Conservation (phyloP, 2,888 invertebrate species). For the Orgyia antiqua region DNA sequence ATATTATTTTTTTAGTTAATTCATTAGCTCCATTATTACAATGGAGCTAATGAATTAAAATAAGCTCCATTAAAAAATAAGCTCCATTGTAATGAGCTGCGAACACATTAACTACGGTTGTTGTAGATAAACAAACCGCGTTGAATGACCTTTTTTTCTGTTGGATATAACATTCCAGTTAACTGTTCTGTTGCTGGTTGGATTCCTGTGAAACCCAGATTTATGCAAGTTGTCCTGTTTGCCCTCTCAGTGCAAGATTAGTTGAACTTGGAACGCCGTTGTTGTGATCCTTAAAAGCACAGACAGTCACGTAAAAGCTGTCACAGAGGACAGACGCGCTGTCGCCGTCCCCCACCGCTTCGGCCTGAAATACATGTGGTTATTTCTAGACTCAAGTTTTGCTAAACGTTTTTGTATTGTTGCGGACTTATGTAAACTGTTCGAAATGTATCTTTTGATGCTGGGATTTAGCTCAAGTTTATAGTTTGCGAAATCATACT, state of each 20-base stretch:
- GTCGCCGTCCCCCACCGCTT: constrained; percentile 29
- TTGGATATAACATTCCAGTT: constrained; percentile 7
- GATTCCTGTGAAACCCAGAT: constrained; percentile 22
- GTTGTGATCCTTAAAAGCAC: constrained; percentile 23
- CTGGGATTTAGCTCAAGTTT: constrained; percentile 19
- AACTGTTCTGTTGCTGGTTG: constrained; percentile 10
- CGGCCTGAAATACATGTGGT: constrained; percentile 52
- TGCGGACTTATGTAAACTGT: constrained; percentile 53
- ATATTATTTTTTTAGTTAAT: too few relatives aligned
- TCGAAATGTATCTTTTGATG: constrained; percentile 17
- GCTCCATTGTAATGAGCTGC: constrained; percentile 11
- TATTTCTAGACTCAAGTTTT: constrained; percentile 58
- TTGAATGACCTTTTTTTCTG: constrained; percentile 10
- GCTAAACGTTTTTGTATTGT: constrained; percentile 42
- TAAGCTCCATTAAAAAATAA: too few relatives aligned
- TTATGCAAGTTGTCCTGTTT: constrained; percentile 19
- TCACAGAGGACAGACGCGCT: constrained; percentile 43
- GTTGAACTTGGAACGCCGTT: constrained; percentile 23
- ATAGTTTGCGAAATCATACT: constrained; percentile 19
- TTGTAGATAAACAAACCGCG: constrained; percentile 8
- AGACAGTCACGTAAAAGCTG: constrained; percentile 49
- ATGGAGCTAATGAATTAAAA: too few relatives aligned
- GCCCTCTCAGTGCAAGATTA: constrained; percentile 20
- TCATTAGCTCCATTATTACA: too few relatives aligned
- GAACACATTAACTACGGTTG: too few relatives aligned